Evolutionary conservation across 2,888 invertebrate genomes (phyloP).

Genomic region (Rotaria macrura): DNA sequence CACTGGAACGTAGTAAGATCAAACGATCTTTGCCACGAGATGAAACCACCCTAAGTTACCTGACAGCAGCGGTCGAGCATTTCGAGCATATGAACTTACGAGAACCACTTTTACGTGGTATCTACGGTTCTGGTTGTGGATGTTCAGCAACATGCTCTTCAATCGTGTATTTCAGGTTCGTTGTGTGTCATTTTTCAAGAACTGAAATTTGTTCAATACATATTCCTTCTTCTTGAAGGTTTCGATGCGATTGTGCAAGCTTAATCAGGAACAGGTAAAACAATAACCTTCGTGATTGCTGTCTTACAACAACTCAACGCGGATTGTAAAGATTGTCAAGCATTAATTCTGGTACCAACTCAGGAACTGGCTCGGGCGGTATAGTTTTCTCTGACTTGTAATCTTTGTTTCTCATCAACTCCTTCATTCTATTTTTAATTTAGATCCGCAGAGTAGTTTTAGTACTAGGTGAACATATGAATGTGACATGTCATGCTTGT

Average conservation of each 20-base stretch:
- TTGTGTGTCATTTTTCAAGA: neutral
- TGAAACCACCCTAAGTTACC: neutral
- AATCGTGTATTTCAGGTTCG: slow-evolving; percentile 64
- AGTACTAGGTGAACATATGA: slow-evolving; percentile 94
- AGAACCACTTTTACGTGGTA: slow-evolving; percentile 87
- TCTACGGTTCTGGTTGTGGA: slow-evolving; percentile 97
- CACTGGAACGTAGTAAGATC: no score
- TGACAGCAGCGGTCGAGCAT: neutral
- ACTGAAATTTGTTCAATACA: neutral
- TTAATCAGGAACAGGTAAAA: slow-evolving; percentile 98
- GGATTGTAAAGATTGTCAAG: slow-evolving; percentile 88
- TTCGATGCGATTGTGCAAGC: slow-evolving; percentile 98
- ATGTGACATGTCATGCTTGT: slow-evolving; percentile 92
- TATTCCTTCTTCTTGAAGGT: slow-evolving; percentile 51
- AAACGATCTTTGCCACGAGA: no score
- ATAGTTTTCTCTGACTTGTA: slow-evolving; percentile 27
- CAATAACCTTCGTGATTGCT: slow-evolving; percentile 96
- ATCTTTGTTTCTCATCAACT: no score
- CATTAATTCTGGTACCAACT: slow-evolving; percentile 92
- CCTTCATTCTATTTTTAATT: slow-evolving; percentile 35
- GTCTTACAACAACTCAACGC: slow-evolving; percentile 64
- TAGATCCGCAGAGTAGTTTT: slow-evolving; percentile 75
- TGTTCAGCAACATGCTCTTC: slow-evolving; percentile 95
- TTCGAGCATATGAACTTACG: slow-evolving; percentile 97
- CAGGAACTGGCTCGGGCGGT: slow-evolving; percentile 68